Evolutionary conservation across 2,888 invertebrate genomes (phyloP).

Genomic region (Abrostola tripartita): DNA sequence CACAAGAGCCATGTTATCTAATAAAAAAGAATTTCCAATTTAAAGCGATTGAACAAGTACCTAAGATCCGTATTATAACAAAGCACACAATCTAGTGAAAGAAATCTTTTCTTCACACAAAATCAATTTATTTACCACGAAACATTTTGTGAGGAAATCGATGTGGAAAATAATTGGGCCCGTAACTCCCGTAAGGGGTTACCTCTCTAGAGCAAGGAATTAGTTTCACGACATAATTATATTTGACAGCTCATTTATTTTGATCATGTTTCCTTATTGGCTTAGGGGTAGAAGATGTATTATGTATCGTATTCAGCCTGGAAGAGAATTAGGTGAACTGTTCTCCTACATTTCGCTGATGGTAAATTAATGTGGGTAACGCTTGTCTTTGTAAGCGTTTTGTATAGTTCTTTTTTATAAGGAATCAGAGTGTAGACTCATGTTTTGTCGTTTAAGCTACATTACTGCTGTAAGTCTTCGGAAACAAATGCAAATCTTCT

Average conservation of each 20-base stretch:
- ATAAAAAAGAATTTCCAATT: no score
- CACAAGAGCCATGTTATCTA: no score
- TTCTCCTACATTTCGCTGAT: neutral
- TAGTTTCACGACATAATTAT: conserved; percentile 20
- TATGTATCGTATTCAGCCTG: neutral
- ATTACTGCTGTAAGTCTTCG: no score
- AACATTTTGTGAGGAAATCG: neutral
- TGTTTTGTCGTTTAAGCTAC: no score
- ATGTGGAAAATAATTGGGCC: conserved; percentile 20
- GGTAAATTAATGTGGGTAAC: neutral
- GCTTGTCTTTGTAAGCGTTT: neutral
- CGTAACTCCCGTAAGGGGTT: neutral
- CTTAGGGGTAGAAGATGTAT: conserved; percentile 18
- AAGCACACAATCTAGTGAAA: no score
- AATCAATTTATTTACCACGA: neutral
- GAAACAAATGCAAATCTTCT: no score
- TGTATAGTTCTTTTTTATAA: no score
- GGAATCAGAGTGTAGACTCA: no score
- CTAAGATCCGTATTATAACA: no score
- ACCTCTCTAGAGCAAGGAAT: conserved; percentile 24
- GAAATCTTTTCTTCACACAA: neutral
- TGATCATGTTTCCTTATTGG: conserved; percentile 50
- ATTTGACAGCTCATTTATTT: conserved; percentile 52
- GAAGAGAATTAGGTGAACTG: no score
- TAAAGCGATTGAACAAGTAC: no score